These are phyloP conservation scores for Caenorhabditis plicata DNA, from an alignment of 2,888 invertebrate species.

Conservation along the genomic window DNA sequence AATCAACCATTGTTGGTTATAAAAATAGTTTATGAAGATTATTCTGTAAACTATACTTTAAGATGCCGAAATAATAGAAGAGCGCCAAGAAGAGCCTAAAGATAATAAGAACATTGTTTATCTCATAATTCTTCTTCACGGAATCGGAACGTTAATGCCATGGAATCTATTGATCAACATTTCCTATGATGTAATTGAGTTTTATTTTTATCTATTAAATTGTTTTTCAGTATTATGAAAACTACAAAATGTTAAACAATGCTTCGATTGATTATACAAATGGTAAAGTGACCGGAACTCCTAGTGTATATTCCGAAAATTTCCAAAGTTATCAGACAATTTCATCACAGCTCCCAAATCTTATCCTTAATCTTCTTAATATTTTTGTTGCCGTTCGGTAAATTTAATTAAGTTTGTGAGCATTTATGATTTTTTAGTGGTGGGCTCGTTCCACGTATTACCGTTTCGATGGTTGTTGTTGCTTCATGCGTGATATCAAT, in stretches of 20 bases:
- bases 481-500: constrained; percentile 67
- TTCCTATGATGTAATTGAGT: constrained; percentile 37
- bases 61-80: too few species aligned
- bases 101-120: too few species aligned
- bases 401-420: too few species aligned
- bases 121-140: too few species aligned
- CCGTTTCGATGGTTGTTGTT: constrained; percentile 66
- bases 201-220: background rate
- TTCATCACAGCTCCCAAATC: constrained; percentile 88
- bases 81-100: too few species aligned
- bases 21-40: too few species aligned
- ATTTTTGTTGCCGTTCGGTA: constrained; percentile 58
- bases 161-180: constrained; percentile 98
- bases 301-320: constrained; percentile 72
- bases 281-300: constrained; percentile 1
- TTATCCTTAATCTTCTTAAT: constrained; percentile 76
- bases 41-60: too few species aligned
- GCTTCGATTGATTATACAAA: too few species aligned
- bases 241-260: constrained; percentile 85
- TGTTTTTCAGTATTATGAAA: constrained; percentile 72
- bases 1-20: too few species aligned
- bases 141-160: constrained; percentile 88
- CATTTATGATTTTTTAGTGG: too few species aligned
- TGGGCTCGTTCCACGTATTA: constrained; percentile 82
- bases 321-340: constrained; percentile 85